These are phyloP conservation scores for Acrocephalus arundinaceus DNA, from an alignment of 2,113 vertebrate genomes.

Conservation along the genomic window DNA sequence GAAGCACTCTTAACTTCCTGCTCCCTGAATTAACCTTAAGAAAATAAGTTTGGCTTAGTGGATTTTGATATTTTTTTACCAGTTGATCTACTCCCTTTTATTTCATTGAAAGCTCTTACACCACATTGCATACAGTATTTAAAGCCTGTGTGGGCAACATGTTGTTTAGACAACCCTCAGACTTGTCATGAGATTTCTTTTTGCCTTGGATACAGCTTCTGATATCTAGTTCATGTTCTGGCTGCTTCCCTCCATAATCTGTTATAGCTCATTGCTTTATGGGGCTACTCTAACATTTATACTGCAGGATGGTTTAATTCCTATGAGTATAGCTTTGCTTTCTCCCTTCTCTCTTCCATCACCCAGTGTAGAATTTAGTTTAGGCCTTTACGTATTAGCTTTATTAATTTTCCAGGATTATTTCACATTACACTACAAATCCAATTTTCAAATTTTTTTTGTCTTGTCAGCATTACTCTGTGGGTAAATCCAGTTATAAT, in stretches of 20 bases:
- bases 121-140: background rate
- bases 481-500: background rate
- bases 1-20: background rate
- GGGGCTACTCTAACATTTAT: background rate
- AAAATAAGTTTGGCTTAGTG: background rate
- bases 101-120: background rate
- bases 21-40: background rate
- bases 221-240: background rate
- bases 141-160: background rate
- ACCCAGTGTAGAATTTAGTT: background rate
- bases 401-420: background rate
- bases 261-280: background rate
- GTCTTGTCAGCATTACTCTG: background rate
- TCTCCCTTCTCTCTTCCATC: background rate
- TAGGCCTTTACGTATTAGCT: background rate
- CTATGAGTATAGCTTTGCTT: background rate
- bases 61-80: background rate
- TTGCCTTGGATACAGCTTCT: background rate
- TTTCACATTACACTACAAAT: background rate
- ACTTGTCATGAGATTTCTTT: background rate
- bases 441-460: background rate
- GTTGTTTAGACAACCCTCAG: background rate
- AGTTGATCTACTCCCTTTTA: background rate
- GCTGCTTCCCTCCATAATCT: background rate
- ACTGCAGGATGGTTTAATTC: background rate